phyloP scores from a whole-genome alignment of 2,113 vertebrate genomes.

The Seriola aureovittata region DNA sequence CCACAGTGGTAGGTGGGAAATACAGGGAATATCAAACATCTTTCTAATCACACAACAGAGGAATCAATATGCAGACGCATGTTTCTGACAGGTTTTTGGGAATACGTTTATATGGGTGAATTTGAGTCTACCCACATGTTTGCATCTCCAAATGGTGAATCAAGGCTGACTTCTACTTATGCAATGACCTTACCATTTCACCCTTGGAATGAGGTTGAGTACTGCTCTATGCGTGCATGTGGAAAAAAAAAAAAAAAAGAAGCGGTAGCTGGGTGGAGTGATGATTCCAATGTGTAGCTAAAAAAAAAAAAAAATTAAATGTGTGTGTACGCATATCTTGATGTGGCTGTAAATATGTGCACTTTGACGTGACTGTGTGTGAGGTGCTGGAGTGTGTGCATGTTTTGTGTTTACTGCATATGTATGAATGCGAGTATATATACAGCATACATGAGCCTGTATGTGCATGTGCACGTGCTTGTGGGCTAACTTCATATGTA shows the following conservation, averaged over 20 bases:
- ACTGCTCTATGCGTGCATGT: constrained; percentile 45
- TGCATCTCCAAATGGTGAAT: constrained; percentile 70
- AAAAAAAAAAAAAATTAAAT: constrained; percentile 51
- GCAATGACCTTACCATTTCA: constrained; percentile 74
- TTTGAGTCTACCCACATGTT: constrained; percentile 57
- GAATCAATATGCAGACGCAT: constrained; percentile 84
- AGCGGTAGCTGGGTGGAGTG: constrained; percentile 28
- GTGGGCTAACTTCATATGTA: constrained; percentile 64
- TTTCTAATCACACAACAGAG: constrained; percentile 71
- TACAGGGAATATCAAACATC: constrained; percentile 67
- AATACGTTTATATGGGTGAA: constrained; percentile 49
- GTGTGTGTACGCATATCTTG: constrained; percentile 69
- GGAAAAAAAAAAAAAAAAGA: constrained; percentile 1
- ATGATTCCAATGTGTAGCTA: constrained; percentile 53
- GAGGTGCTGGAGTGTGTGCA: constrained; percentile 4
- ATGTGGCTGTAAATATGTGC: constrained; percentile 43
- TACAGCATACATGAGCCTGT: not conserved
- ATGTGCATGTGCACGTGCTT: constrained; percentile 13
- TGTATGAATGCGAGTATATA: constrained; percentile 20
- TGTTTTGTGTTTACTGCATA: constrained; percentile 34
- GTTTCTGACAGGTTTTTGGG: constrained; percentile 73
- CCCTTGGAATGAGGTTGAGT: constrained; percentile 68
- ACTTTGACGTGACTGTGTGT: constrained; percentile 26
- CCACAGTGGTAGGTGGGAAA: constrained; percentile 64
- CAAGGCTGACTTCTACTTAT: constrained; percentile 70